Evolutionary conservation across 2,797 vertebrate species (phyloP).

Genomic region (Sciurus carolinensis): DNA sequence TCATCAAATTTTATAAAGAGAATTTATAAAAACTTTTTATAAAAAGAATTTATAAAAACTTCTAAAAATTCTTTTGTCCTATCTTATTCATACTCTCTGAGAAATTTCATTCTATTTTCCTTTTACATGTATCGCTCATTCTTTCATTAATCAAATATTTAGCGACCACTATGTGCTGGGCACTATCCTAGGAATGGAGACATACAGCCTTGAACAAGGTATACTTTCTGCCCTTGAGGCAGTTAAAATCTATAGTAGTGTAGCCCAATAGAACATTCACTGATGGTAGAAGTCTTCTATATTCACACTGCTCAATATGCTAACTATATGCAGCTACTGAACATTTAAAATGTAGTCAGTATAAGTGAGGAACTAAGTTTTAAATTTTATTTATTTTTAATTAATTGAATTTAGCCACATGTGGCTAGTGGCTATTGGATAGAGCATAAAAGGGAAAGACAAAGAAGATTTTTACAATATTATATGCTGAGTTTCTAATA

Average conservation of each 20-base stretch:
- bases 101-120: not conserved
- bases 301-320: not conserved
- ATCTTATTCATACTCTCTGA: not conserved
- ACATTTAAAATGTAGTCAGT: not conserved
- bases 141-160: conserved; percentile 9
- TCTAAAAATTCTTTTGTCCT: not conserved
- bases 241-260: not conserved
- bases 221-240: not conserved
- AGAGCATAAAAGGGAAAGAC: not conserved
- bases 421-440: not conserved
- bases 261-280: not conserved
- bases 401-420: not conserved
- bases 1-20: no score
- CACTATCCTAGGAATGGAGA: not conserved
- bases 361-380: not conserved
- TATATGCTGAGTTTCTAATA: not conserved
- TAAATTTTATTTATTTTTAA: conserved; percentile 30
- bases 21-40: no score
- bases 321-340: not conserved
- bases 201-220: not conserved
- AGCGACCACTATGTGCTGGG: not conserved
- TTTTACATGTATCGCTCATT: not conserved
- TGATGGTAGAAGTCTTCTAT: not conserved
- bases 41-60: no score
- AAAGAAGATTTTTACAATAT: not conserved